Percentiles rank a stretch among this genome's conserved stretches.
phyloP scores from a whole-genome alignment of 1,140 invertebrate species.

The Temnothorax longispinosus region DNA sequence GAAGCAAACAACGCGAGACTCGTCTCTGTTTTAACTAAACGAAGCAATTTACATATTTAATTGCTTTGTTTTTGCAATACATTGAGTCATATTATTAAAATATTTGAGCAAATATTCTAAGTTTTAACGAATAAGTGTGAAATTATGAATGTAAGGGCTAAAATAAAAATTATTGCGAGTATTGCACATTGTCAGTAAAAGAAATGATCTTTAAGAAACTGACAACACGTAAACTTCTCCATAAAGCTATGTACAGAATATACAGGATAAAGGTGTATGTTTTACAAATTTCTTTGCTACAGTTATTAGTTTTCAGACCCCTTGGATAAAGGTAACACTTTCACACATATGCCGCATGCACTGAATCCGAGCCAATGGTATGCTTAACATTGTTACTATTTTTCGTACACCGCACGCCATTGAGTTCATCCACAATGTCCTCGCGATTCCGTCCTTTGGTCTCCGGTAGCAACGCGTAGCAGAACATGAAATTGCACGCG shows the following conservation, averaged over 20 bases:
- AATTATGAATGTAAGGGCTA: background rate
- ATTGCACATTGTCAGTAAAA: background rate
- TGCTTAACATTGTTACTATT: background rate
- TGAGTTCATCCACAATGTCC: conserved; percentile 85
- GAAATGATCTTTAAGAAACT: background rate
- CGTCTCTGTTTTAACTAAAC: background rate
- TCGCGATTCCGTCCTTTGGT: conserved; percentile 88
- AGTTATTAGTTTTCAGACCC: background rate
- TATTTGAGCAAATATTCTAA: background rate
- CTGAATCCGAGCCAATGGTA: background rate
- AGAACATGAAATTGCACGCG: conserved; percentile 70
- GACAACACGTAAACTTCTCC: background rate
- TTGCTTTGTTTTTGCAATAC: background rate
- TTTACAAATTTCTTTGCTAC: background rate
- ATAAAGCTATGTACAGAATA: background rate
- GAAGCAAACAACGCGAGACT: background rate
- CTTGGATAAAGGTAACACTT: background rate
- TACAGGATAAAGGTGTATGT: background rate
- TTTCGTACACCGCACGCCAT: conserved; percentile 59
- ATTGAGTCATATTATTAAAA: background rate
- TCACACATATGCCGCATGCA: conserved; percentile 14
- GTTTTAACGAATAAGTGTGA: background rate
- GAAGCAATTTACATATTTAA: background rate
- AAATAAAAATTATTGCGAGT: background rate
- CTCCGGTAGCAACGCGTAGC: conserved; percentile 87